These are phyloP conservation scores for Cremastobaeus sp. DNA, from an alignment of 2,888 invertebrate species.

Conservation along the genomic window DNA sequence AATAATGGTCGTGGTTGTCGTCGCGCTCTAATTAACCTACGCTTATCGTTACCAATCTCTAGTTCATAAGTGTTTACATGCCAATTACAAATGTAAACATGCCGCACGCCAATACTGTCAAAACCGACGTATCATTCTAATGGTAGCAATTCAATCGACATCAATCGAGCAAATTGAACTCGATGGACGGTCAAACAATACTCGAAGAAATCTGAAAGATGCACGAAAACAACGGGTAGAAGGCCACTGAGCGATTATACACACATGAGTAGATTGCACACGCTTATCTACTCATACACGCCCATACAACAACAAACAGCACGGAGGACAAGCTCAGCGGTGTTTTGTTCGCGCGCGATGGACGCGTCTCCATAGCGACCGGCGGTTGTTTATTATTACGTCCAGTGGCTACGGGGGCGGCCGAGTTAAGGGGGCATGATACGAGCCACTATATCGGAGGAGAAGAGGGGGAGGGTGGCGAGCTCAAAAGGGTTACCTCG, in stretches of 20 bases:
- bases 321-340: constrained; percentile 68
- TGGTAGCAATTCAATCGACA: background rate
- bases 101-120: constrained; percentile 20
- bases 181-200: background rate
- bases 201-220: constrained; percentile 27
- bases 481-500: constrained; percentile 66
- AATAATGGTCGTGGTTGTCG: too few species aligned
- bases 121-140: constrained; percentile 5
- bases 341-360: constrained; percentile 77
- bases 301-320: constrained; percentile 63
- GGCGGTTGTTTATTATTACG: constrained; percentile 78
- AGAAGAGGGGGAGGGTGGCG: constrained; percentile 54
- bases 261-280: constrained; percentile 15
- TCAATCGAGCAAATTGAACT: constrained; percentile 3
- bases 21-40: constrained; percentile 13
- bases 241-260: too few species aligned
- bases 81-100: constrained; percentile 28
- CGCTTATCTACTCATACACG: constrained; percentile 40
- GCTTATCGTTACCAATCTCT: background rate
- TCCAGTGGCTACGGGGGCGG: constrained; percentile 67
- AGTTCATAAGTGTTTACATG: constrained; percentile 27
- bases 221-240: too few species aligned
- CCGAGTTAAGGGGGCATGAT: constrained; percentile 55
- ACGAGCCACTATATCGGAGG: constrained; percentile 47
- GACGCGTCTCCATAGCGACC: constrained; percentile 77